Percentiles rank a stretch among this genome's conserved stretches.
Evolutionary conservation across 2,888 invertebrate species (phyloP).

Genomic region (Patella depressa): DNA sequence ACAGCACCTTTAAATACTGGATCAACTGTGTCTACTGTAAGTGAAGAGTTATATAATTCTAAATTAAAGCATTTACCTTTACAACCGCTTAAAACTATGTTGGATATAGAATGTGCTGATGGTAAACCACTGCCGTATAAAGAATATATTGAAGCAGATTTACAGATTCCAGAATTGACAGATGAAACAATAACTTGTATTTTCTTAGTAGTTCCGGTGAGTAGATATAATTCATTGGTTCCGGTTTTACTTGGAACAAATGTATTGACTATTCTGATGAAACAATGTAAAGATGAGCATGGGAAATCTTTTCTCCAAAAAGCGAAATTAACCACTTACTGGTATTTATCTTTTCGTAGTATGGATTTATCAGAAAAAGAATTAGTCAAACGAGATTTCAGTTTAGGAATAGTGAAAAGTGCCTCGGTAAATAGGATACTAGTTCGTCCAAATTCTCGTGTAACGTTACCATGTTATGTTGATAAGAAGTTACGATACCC

Average conservation of each 20-base stretch:
- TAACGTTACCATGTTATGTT: background rate
- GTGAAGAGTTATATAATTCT: background rate
- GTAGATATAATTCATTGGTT: background rate
- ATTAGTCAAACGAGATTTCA: background rate
- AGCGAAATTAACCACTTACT: background rate
- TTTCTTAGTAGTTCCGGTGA: too few species aligned
- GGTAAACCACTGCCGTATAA: too few species aligned
- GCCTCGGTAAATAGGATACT: background rate
- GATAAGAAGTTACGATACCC: background rate
- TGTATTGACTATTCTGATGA: background rate
- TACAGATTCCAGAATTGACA: too few species aligned
- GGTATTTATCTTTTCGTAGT: background rate
- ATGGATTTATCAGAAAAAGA: background rate
- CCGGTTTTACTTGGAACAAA: background rate
- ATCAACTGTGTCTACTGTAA: background rate
- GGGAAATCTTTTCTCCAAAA: background rate
- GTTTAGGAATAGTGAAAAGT: background rate
- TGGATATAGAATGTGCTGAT: too few species aligned
- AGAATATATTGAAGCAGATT: too few species aligned
- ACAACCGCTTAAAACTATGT: too few species aligned
- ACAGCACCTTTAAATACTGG: background rate
- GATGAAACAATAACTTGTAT: too few species aligned
- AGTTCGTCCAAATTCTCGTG: background rate
- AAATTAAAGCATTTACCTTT: too few species aligned
- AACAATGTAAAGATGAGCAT: background rate